A percentile compares a stretch with the other conserved stretches of the same genome.
Evolutionary conservation across 1,140 invertebrate genomes (phyloP).

Genomic region (Lasaia peninsularis): DNA sequence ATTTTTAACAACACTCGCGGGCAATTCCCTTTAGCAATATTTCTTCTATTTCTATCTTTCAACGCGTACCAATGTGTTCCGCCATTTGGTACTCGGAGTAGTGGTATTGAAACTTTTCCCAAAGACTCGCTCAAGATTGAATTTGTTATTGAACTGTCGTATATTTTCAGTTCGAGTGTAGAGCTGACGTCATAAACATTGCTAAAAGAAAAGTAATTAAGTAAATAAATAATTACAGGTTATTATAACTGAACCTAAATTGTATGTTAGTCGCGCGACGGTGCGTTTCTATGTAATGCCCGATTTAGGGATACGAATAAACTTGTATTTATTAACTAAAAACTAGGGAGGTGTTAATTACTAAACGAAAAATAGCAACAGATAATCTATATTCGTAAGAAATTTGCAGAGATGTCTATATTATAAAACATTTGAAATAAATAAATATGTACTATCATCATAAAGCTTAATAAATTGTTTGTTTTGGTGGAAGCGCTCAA

Average conservation of each 20-base stretch:
- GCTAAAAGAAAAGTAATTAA: conserved; percentile 69
- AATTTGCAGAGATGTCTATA: too few species aligned
- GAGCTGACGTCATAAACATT: conserved; percentile 98
- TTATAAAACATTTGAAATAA: too few species aligned
- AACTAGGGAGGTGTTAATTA: too few species aligned
- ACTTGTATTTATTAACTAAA: too few species aligned
- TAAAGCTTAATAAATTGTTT: too few species aligned
- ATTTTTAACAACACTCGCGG: conserved; percentile 74
- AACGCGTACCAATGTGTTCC: conserved; percentile 53
- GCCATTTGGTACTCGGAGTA: conserved; percentile 48
- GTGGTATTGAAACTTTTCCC: conserved; percentile 55
- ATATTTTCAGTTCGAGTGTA: conserved; percentile 93
- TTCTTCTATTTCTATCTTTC: conserved; percentile 47
- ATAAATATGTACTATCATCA: too few species aligned
- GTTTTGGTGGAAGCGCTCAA: too few species aligned
- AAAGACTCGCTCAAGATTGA: conserved; percentile 86
- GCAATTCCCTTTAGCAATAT: conserved; percentile 51
- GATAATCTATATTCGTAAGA: too few species aligned
- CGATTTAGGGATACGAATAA: too few species aligned
- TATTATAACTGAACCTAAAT: background rate
- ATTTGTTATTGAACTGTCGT: conserved; percentile 45
- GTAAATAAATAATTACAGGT: background rate
- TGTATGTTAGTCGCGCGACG: background rate
- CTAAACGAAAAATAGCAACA: too few species aligned
- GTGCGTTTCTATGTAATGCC: too few species aligned